These are phyloP conservation scores for Percopsis omiscomaycus DNA, from an alignment of 2,797 vertebrate species.

Conservation along the genomic window DNA sequence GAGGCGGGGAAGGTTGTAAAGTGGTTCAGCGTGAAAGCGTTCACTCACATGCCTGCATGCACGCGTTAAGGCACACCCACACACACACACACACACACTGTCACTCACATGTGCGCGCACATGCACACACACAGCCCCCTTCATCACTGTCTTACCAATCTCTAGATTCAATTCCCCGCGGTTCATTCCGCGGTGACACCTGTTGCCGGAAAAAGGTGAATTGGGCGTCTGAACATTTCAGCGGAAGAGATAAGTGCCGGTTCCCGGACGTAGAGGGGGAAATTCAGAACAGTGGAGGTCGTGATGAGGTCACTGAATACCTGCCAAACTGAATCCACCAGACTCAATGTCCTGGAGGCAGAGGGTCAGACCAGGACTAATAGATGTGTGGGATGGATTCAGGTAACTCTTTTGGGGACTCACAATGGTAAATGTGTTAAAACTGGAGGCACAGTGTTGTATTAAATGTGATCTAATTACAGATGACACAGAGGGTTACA, in stretches of 20 bases:
- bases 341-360: constrained; percentile 44
- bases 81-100: constrained; percentile 15
- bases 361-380: constrained; percentile 48
- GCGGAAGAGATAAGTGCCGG: constrained; percentile 51
- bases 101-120: constrained; percentile 30
- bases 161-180: constrained; percentile 51
- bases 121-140: constrained; percentile 19
- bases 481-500: background rate
- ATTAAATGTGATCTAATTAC: background rate
- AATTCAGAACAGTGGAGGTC: constrained; percentile 37
- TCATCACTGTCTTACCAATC: constrained; percentile 38
- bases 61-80: constrained; percentile 6
- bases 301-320: constrained; percentile 62
- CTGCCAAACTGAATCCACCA: constrained; percentile 60
- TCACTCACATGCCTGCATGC: constrained; percentile 7
- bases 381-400: constrained; percentile 51
- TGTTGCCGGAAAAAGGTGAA: constrained; percentile 54
- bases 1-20: constrained; percentile 35
- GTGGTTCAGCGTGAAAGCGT: constrained; percentile 9
- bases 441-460: constrained; percentile 19
- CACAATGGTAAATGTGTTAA: constrained; percentile 31
- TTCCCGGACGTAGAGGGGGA: constrained; percentile 38
- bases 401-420: constrained; percentile 34
- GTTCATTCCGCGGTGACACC: constrained; percentile 60
- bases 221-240: constrained; percentile 49